Evolutionary conservation across 37 sponge, comb jelly and placozoan species (phyloP).

Genomic region (Ephydatia muelleri): DNA sequence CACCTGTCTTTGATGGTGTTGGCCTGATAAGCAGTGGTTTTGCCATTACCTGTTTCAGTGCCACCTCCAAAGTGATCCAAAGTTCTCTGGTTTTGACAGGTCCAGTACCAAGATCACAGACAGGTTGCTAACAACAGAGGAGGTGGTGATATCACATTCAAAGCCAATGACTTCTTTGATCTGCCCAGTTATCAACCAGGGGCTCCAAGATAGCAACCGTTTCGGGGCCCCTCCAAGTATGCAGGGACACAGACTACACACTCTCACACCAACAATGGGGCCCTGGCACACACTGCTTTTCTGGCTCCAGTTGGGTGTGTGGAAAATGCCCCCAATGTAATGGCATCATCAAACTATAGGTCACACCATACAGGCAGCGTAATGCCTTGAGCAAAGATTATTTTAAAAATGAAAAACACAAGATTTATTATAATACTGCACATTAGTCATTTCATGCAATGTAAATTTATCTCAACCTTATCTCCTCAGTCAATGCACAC

Average conservation of each 20-base stretch:
- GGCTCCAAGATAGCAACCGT: neutral
- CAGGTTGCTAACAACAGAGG: constrained; percentile 33
- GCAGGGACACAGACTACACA: neutral
- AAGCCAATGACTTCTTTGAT: neutral
- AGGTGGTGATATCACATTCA: neutral
- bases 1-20: neutral
- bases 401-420: no score
- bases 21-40: neutral
- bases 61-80: constrained; percentile 75
- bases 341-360: neutral
- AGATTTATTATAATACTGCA: no score
- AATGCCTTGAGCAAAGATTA: no score
- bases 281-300: neutral
- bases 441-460: no score
- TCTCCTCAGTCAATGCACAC: no score
- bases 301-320: neutral
- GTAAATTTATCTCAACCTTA: no score
- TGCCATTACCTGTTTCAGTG: constrained; percentile 57
- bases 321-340: neutral
- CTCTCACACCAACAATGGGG: neutral
- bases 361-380: no score
- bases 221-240: neutral
- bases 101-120: constrained; percentile 86
- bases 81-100: constrained; percentile 88
- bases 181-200: neutral